A percentile compares a stretch with the other conserved stretches of the same genome.
Evolutionary conservation across 2,888 invertebrate genomes (phyloP).

Genomic region (Pheosia gnoma): DNA sequence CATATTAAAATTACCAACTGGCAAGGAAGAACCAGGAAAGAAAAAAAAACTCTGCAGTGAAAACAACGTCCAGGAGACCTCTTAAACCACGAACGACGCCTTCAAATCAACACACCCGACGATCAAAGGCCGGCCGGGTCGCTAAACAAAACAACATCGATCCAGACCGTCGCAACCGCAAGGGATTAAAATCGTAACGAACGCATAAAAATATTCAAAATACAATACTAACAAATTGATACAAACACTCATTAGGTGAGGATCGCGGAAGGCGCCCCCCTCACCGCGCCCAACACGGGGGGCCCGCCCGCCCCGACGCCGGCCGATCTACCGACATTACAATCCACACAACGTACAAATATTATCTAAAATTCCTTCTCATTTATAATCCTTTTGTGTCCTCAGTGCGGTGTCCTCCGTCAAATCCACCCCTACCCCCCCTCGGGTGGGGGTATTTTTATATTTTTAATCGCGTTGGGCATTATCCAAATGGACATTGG

Average conservation of each 20-base stretch:
- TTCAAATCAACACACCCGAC: slow-evolving; percentile 72
- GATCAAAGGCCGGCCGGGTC: slow-evolving; percentile 68
- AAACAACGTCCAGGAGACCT: slow-evolving; percentile 46
- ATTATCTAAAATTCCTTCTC: slow-evolving; percentile 85
- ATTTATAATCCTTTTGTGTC: slow-evolving; percentile 85
- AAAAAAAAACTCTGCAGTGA: slow-evolving; percentile 37
- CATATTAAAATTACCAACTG: not conserved
- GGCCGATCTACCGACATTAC: slow-evolving; percentile 76
- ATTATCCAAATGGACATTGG: slow-evolving; percentile 85
- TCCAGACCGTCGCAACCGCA: slow-evolving; percentile 69
- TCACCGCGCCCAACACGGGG: slow-evolving; percentile 39
- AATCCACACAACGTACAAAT: slow-evolving; percentile 84
- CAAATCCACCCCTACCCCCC: slow-evolving; percentile 63
- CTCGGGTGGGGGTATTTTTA: slow-evolving; percentile 79
- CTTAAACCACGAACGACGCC: slow-evolving; percentile 58
- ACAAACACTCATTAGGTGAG: slow-evolving; percentile 83
- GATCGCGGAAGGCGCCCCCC: slow-evolving; percentile 71
- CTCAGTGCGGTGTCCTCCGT: slow-evolving; percentile 83
- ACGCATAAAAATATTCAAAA: slow-evolving; percentile 82
- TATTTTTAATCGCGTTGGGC: slow-evolving; percentile 84
- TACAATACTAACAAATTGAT: slow-evolving; percentile 85
- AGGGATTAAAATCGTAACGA: slow-evolving; percentile 83
- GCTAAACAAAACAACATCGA: slow-evolving; percentile 73
- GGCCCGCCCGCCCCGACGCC: slow-evolving; percentile 48
- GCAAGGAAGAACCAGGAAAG: not conserved